Evolutionary conservation across 2,888 invertebrate species (phyloP).

Genomic region (Acleris literana): DNA sequence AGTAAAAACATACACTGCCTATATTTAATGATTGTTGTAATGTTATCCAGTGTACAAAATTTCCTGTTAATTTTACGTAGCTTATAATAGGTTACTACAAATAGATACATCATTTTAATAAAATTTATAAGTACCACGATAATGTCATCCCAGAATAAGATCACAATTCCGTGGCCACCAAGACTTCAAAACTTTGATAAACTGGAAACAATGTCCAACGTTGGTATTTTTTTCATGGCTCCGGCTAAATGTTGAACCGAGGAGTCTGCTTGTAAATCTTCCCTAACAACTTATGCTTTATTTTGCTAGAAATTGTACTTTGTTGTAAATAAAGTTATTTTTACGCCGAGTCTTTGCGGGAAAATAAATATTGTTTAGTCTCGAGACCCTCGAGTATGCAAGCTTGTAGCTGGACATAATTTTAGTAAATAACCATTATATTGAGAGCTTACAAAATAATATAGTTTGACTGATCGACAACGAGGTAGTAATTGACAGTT

Average conservation of each 20-base stretch:
- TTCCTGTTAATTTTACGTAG: no score
- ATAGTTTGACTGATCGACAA: no score
- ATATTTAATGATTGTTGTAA: no score
- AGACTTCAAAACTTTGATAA: constrained; percentile 25
- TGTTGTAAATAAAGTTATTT: constrained; percentile 26
- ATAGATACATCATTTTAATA: no score
- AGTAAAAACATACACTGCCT: no score
- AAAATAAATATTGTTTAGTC: constrained; percentile 25
- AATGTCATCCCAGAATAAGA: neutral
- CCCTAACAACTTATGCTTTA: constrained; percentile 28
- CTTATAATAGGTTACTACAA: no score
- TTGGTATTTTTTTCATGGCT: constrained; percentile 31
- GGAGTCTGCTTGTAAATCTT: constrained; percentile 36
- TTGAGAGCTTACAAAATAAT: no score
- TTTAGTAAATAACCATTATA: no score
- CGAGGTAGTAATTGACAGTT: no score
- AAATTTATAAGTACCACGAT: neutral
- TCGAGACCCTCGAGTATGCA: neutral
- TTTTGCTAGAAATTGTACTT: constrained; percentile 27
- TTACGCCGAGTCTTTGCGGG: constrained; percentile 14
- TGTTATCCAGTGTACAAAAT: no score
- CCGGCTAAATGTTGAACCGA: constrained; percentile 13
- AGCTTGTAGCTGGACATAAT: neutral
- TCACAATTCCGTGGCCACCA: constrained; percentile 3
- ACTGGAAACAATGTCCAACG: constrained; percentile 34